phyloP scores from a whole-genome alignment of 2,888 invertebrate genomes.

The Mesochorus sp. region DNA sequence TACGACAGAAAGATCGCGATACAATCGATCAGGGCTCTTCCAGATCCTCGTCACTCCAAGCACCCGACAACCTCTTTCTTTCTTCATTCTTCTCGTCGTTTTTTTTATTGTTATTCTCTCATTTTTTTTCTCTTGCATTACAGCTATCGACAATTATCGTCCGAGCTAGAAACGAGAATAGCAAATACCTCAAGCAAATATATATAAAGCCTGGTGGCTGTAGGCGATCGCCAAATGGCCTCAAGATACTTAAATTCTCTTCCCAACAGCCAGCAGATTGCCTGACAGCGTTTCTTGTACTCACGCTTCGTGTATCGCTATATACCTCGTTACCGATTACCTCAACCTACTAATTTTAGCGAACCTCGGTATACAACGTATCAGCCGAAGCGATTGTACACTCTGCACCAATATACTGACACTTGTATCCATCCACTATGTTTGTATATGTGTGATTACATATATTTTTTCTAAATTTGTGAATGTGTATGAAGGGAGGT shows the following conservation, averaged over 20 bases:
- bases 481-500: constrained; percentile 61
- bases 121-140: background rate
- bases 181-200: constrained; percentile 33
- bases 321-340: constrained; percentile 74
- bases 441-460: background rate
- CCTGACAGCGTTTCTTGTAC: constrained; percentile 56
- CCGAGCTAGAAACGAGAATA: constrained; percentile 23
- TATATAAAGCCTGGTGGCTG: constrained; percentile 19
- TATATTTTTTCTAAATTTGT: background rate
- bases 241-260: constrained; percentile 76
- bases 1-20: background rate
- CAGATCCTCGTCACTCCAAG: background rate
- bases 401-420: background rate
- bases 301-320: background rate
- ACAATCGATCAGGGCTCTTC: background rate
- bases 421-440: background rate
- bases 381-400: constrained; percentile 17
- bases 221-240: constrained; percentile 71
- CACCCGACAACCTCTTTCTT: background rate
- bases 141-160: constrained; percentile 28
- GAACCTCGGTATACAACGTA: constrained; percentile 50
- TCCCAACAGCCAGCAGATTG: constrained; percentile 75
- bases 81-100: background rate
- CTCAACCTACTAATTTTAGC: constrained; percentile 75
- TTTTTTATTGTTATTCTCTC: constrained; percentile 4